Base-by-base conservation (phyloP, 1,140 invertebrate genomes). In the Tetranychus urticae region DNA sequence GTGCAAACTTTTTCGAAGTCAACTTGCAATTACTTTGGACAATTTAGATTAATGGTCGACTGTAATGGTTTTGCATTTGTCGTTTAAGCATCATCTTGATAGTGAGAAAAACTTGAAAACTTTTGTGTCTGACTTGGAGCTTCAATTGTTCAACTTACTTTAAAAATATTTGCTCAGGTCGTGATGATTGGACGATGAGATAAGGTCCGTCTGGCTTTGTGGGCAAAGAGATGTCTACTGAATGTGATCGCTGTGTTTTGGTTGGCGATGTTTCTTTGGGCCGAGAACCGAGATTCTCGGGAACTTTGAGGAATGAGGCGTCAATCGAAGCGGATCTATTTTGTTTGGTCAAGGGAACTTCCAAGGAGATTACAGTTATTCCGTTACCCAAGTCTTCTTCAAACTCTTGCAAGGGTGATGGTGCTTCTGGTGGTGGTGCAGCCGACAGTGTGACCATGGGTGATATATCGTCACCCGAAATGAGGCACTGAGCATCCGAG, bases 171-270 rank as follows among this genome's bases (percentile, higher is more conserved):
- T 14, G 37, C 37, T 34, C 31, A n/a, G 31, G 56, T 57, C 33
- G 13, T 5, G 36, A 7, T 23, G 55, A 14, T 33, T 59, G 57
- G 10, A 59, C 7, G 23, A 63, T 31, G 23, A 68, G 63, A 62
- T 66, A 70, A 59, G 62, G 67, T 39, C 62, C 60, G n/a, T 60
- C 48, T 10, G 67, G 63, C 56, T 86, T 83, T 1, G 86, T 90
- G 1, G 88, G 87, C 60, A 92, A 73, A 13, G 86, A 85, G 62
- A 91, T 88, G 70, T 92, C 87, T 50, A 91, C 86, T 37, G 86
- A 89, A 61, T 85, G 79, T 4, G 87, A 90, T n/a, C 88, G 76
- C 14, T 62, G 50, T 4, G 56, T 7, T 60, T 64, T 64, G 23
- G 57, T 23, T 14, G 57, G 57, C 10, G 39, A n/a, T 47, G 14